These are phyloP conservation scores for Marisa cornuarietis DNA, from an alignment of 1,140 invertebrate genomes.

Conservation along the genomic window DNA sequence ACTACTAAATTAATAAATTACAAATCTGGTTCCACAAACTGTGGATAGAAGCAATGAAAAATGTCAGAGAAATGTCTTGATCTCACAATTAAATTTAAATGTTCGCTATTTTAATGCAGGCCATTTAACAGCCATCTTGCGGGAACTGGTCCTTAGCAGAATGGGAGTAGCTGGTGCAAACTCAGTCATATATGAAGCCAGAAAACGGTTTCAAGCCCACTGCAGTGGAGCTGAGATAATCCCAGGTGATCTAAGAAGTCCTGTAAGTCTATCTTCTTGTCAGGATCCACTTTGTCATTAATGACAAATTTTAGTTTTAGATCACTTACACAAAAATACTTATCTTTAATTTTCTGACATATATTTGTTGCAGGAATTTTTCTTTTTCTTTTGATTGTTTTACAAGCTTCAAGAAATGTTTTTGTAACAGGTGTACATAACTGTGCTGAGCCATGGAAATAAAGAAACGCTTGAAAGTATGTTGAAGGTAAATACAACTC, in stretches of 20 bases:
- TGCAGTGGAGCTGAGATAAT: constrained; percentile 71
- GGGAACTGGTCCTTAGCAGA: constrained; percentile 82
- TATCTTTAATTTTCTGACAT: neutral
- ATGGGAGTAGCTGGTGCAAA: constrained; percentile 84
- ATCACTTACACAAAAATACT: neutral
- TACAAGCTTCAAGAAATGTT: constrained; percentile 16
- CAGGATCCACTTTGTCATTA: neutral
- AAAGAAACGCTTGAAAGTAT: constrained; percentile 79
- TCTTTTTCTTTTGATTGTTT: constrained; percentile 16
- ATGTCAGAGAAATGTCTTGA: no score
- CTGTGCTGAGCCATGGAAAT: constrained; percentile 79
- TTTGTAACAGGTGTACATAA: constrained; percentile 76
- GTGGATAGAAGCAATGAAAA: no score
- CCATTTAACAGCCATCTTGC: constrained; percentile 84
- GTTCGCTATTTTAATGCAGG: constrained; percentile 52
- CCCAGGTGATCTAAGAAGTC: constrained; percentile 84
- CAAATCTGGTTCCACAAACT: neutral
- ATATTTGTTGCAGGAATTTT: neutral
- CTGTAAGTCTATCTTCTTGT: constrained; percentile 66
- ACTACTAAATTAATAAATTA: neutral
- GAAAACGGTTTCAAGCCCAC: constrained; percentile 76
- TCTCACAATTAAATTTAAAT: neutral
- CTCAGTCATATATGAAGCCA: constrained; percentile 78
- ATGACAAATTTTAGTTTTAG: neutral
- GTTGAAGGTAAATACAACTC: constrained; percentile 61